A percentile compares a stretch with the other conserved stretches of the same genome.
Evolutionary conservation across 2,797 vertebrate genomes (phyloP).

Genomic region (Alca torda): DNA sequence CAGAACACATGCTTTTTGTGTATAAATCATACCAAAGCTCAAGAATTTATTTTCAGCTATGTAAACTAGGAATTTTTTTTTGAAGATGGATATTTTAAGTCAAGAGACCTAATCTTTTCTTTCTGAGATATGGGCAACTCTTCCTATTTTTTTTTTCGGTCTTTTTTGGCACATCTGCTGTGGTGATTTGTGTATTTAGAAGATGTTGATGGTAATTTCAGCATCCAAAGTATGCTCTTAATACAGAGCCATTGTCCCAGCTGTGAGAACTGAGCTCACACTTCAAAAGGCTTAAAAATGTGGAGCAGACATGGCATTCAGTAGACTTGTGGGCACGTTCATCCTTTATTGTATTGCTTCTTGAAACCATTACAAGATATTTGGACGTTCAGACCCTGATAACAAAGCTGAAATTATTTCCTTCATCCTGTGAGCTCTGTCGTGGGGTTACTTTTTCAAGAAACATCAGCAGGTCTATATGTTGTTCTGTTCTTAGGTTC

Average conservation of each 20-base stretch:
- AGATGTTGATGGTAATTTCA: neutral
- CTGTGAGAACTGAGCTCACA: neutral
- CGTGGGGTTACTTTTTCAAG: rapidly evolving
- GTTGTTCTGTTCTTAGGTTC: conserved; percentile 80
- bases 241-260: neutral
- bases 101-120: neutral
- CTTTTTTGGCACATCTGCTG: neutral
- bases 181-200: neutral
- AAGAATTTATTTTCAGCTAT: neutral
- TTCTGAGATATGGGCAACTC: neutral
- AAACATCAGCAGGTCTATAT: rapidly evolving
- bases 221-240: rapidly evolving
- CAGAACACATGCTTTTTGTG: neutral
- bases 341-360: neutral
- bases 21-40: neutral
- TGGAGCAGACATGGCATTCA: neutral
- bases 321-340: rapidly evolving
- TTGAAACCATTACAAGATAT: rapidly evolving
- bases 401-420: neutral
- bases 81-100: neutral
- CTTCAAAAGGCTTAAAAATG: neutral
- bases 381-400: neutral
- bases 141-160: neutral
- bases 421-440: rapidly evolving
- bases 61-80: neutral